phyloP scores from a whole-genome alignment of 2,113 vertebrate species.

The Choloepus hoffmanni region DNA sequence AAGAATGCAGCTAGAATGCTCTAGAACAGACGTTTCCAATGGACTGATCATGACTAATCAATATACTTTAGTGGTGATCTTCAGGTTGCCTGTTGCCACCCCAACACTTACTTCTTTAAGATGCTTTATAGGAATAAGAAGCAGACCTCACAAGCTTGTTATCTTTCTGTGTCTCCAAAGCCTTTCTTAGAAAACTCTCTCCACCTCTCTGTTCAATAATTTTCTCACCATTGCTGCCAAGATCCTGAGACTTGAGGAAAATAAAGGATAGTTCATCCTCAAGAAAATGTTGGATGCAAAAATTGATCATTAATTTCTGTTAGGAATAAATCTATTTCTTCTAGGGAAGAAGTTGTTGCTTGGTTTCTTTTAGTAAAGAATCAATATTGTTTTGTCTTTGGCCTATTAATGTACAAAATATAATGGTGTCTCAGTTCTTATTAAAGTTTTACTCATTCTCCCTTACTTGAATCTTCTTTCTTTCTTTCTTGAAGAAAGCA shows the following conservation, averaged over 20 bases:
- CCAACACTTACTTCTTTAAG: not conserved
- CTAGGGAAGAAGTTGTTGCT: not conserved
- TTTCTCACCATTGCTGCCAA: not conserved
- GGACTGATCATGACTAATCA: not conserved
- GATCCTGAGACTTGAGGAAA: not conserved
- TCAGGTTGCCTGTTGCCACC: not conserved
- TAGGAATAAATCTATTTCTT: conserved; percentile 25
- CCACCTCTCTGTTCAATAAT: not conserved
- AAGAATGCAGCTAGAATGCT: not conserved
- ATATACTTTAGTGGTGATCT: conserved; percentile 13
- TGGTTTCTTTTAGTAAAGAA: conserved; percentile 10
- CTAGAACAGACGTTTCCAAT: not conserved
- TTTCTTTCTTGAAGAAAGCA: not conserved
- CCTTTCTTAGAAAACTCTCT: not conserved
- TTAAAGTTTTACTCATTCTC: not conserved
- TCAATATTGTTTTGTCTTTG: not conserved
- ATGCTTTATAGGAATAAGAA: not conserved
- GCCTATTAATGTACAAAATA: not conserved
- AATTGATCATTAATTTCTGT: not conserved
- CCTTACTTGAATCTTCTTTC: not conserved
- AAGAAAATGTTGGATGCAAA: not conserved
- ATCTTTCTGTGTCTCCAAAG: not conserved
- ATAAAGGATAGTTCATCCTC: not conserved
- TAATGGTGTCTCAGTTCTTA: not conserved
- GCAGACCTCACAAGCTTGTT: not conserved